Evolutionary conservation across 2,888 invertebrate genomes (phyloP).

Genomic region (Ferdinandea cuprea): DNA sequence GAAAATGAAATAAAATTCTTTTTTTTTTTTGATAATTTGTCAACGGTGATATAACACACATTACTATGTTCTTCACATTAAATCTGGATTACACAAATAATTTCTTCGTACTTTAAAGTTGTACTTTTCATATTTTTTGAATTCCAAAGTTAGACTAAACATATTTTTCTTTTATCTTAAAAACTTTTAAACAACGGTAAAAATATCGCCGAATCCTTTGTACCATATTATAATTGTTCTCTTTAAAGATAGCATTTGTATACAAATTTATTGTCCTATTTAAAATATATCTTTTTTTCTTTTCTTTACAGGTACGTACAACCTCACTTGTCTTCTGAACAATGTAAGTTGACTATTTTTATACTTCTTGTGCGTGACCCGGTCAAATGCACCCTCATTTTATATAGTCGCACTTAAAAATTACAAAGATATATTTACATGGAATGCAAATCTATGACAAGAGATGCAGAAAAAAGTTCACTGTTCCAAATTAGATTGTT

Average conservation of each 20-base stretch:
- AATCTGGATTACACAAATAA: too few relatives aligned
- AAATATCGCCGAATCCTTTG: too few relatives aligned
- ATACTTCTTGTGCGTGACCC: conserved; percentile 9
- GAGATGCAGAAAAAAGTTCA: conserved; percentile 8
- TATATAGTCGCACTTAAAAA: conserved; percentile 21
- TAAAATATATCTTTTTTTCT: conserved; percentile 2
- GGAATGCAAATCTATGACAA: conserved; percentile 31
- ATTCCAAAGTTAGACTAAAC: too few relatives aligned
- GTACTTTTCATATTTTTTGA: too few relatives aligned
- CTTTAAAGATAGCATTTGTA: too few relatives aligned
- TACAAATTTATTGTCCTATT: not conserved
- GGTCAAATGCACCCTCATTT: conserved; percentile 30
- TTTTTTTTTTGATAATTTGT: too few relatives aligned
- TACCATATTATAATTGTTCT: not conserved
- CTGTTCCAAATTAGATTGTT: conserved; percentile 48
- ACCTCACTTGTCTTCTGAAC: conserved; percentile 22
- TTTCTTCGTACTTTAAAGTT: too few relatives aligned
- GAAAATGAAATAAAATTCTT: too few relatives aligned
- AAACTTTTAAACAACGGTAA: too few relatives aligned
- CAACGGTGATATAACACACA: too few relatives aligned
- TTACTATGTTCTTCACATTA: too few relatives aligned
- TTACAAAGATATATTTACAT: conserved; percentile 25
- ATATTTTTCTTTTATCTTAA: too few relatives aligned
- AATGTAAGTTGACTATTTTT: conserved; percentile 52
- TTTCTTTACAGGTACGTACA: conserved; percentile 59